Evolutionary conservation across 2,797 vertebrate species (phyloP), one percentile per base, ranked within the genome.

Genomic region (Pelobates cultripes): DNA sequence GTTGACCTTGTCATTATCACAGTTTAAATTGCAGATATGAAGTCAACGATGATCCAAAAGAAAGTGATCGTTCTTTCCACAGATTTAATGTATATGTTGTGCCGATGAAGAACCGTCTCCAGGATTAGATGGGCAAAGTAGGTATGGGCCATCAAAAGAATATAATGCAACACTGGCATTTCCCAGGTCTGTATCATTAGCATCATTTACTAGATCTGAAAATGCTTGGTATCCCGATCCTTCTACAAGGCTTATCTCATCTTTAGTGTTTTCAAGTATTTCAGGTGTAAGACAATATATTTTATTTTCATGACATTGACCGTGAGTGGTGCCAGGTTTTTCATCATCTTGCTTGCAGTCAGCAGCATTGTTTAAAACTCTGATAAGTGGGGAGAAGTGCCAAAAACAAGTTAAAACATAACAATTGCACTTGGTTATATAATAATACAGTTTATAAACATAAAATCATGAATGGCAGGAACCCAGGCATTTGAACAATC

Each of bases 101-200:
- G 17, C 10, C n/a, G 61, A 28, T 64, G 17, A 2, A 64, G n/a
- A 17, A 8, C 17, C 2, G 12, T 64, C n/a, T 8, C 40, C 61
- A 40, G 61, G 7, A 10, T 40, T 41, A 40, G 61, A 28, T 64
- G 61, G 42, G 55, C 7, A 75, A 40, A 44, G 42, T 5, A 75
- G 41, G 15, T 75, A 75, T 12, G 60, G 73, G 28, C 73, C 73
- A 75, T 75, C 60, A 75, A 44, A 75, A 5, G 73, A 43, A 75
- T 7, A 28, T 28, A 64, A 28, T 28, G 61, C 6, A 6, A 64
- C 3, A n/a, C 3, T 40, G 17, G 61, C 1, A 28, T 3, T 28
- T 64, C 7, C n/a, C 17, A 1, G 28, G 7, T 64, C 7, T 10
- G 5, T 10, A 10, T 51, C 9, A 12, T 1, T 57, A 57, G 13